phyloP scores from a whole-genome alignment of 92 coral and sea anemone genomes.

The Plumapathes pennacea region DNA sequence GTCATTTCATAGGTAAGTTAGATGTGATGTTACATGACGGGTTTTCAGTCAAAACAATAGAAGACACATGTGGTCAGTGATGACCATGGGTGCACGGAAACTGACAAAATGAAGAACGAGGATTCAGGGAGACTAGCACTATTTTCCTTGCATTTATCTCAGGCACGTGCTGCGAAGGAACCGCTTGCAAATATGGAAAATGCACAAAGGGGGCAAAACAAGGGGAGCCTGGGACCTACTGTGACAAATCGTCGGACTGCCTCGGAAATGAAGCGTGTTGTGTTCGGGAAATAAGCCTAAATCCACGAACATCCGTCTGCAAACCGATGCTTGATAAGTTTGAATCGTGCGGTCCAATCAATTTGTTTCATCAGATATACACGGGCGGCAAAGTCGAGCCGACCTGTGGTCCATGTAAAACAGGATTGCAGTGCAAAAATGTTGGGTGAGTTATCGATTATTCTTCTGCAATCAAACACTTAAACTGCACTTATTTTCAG shows the following conservation, averaged over 20 bases:
- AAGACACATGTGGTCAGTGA: no score
- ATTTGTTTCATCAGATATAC: conserved; percentile 78
- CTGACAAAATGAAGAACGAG: no score
- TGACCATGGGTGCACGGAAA: no score
- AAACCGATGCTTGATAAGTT: conserved; percentile 79
- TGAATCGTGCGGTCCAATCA: conserved; percentile 90
- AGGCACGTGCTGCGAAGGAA: conserved; percentile 84
- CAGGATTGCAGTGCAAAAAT: conserved; percentile 75
- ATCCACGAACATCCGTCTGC: conserved; percentile 73
- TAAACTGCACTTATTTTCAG: background rate
- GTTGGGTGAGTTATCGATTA: conserved; percentile 67
- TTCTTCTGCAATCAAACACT: background rate
- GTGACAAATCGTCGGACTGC: conserved; percentile 78
- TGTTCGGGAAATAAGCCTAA: conserved; percentile 75
- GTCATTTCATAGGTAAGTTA: conserved; percentile 72
- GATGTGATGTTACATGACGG: no score
- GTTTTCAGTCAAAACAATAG: no score
- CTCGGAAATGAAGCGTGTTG: conserved; percentile 75
- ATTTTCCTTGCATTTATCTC: background rate
- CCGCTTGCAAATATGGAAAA: conserved; percentile 75
- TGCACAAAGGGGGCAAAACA: conserved; percentile 77
- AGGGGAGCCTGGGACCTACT: conserved; percentile 83
- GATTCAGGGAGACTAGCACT: background rate
- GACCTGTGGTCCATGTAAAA: conserved; percentile 88
- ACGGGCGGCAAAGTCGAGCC: conserved; percentile 82